A percentile compares a stretch with the other conserved stretches of the same genome.
phyloP scores from a whole-genome alignment of 2,888 invertebrate genomes.

The Ferrisia virgata region DNA sequence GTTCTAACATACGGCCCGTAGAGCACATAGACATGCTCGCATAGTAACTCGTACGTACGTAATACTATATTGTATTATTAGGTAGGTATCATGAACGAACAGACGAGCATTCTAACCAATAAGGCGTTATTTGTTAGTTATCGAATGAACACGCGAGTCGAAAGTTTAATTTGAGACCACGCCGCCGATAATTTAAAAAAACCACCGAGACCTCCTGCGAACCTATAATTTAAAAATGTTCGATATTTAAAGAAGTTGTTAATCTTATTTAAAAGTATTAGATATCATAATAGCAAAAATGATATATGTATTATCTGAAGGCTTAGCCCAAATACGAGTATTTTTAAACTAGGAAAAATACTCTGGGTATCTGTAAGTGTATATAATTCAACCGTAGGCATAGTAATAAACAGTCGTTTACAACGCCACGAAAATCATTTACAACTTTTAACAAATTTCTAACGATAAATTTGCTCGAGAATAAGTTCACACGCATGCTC shows the following conservation, averaged over 20 bases:
- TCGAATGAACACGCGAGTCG: background rate
- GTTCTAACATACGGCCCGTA: no score
- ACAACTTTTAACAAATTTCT: conserved; percentile 6
- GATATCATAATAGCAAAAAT: background rate
- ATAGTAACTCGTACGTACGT: background rate
- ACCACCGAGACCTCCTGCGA: background rate
- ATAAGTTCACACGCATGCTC: background rate
- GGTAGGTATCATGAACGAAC: background rate
- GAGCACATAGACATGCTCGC: background rate
- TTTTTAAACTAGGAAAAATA: background rate
- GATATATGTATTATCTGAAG: background rate
- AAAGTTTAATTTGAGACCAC: background rate
- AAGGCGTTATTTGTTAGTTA: conserved; percentile 3
- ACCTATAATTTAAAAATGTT: conserved; percentile 1
- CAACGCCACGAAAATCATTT: conserved; percentile 2
- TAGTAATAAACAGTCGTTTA: background rate
- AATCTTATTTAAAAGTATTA: background rate
- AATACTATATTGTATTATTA: background rate
- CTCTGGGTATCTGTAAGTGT: no score
- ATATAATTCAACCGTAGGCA: no score
- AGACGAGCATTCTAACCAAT: background rate
- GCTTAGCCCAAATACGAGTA: background rate
- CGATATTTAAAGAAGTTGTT: conserved; percentile 12
- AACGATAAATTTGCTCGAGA: background rate
- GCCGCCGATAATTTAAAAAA: background rate